These are phyloP conservation scores for Arge pagana DNA, from an alignment of 2,888 invertebrate genomes.

Conservation along the genomic window DNA sequence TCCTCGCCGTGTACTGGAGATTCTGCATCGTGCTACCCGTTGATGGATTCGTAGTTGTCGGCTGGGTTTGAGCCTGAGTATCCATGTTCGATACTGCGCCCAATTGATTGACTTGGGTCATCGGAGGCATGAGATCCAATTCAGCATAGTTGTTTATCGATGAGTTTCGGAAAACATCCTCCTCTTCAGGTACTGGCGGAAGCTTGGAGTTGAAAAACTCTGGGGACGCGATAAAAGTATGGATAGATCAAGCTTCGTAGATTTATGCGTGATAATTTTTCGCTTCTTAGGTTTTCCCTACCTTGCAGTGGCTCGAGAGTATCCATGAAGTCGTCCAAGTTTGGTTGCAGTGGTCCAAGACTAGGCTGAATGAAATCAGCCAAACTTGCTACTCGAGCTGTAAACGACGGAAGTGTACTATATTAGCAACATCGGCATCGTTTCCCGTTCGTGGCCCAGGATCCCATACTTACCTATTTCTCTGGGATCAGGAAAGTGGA, in stretches of 20 bases:
- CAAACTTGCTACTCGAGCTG: constrained; percentile 82
- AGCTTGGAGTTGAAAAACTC: constrained; percentile 65
- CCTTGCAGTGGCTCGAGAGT: constrained; percentile 84
- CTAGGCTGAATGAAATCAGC: constrained; percentile 99
- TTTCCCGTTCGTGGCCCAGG: not conserved
- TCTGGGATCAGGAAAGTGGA: constrained; percentile 94
- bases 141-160: constrained; percentile 48
- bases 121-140: constrained; percentile 51
- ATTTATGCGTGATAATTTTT: not conserved
- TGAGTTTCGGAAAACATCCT: constrained; percentile 50
- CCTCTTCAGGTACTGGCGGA: constrained; percentile 68
- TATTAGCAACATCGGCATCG: not conserved
- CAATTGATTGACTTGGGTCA: constrained; percentile 41
- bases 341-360: constrained; percentile 94
- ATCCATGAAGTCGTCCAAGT: constrained; percentile 94
- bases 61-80: constrained; percentile 19
- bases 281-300: constrained; percentile 46
- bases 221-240: constrained; percentile 41
- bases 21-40: constrained; percentile 45
- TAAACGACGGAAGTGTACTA: constrained; percentile 37
- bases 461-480: constrained; percentile 80
- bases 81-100: constrained; percentile 26
- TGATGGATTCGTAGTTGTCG: constrained; percentile 36
- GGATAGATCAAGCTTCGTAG: not conserved
- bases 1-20: constrained; percentile 54